Evolutionary conservation across 1,140 invertebrate species (phyloP).

Genomic region (Diachasma alloeum): DNA sequence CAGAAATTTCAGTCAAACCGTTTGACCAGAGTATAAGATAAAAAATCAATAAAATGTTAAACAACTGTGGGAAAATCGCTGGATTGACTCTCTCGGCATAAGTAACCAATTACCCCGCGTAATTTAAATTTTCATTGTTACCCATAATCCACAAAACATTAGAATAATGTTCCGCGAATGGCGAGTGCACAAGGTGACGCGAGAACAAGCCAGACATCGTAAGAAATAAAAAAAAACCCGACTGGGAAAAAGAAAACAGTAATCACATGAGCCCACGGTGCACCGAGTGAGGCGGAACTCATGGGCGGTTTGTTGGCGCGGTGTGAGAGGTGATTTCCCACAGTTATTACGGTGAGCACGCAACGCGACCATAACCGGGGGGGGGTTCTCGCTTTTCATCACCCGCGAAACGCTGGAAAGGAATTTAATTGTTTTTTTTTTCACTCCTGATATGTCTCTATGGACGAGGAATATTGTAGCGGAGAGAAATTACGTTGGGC

Average conservation of each 20-base stretch:
- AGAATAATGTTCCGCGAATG: background rate
- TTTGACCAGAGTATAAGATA: background rate
- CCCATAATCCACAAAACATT: background rate
- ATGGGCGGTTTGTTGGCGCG: conserved; percentile 13
- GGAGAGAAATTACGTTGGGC: conserved; percentile 5
- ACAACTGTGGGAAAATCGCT: background rate
- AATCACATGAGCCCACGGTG: conserved; percentile 18
- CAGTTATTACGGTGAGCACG: conserved; percentile 42
- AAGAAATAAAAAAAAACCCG: background rate
- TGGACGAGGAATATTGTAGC: background rate
- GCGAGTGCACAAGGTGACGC: background rate
- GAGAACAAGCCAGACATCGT: background rate
- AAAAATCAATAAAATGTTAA: background rate
- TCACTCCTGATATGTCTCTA: background rate
- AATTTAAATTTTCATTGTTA: background rate
- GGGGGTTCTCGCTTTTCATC: conserved; percentile 37
- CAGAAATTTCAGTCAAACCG: too few relatives aligned
- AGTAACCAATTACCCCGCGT: background rate
- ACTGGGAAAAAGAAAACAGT: conserved; percentile 21
- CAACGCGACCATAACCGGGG: conserved; percentile 42
- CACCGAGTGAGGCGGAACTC: conserved; percentile 25
- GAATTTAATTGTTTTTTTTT: conserved; percentile 36
- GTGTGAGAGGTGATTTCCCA: conserved; percentile 40
- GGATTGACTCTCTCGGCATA: background rate
- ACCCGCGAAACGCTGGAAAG: background rate